Percentiles rank a stretch among this genome's conserved stretches.
Conservation (phyloP, 2,113 vertebrate genomes). For the Pelecanoides urinatrix region DNA sequence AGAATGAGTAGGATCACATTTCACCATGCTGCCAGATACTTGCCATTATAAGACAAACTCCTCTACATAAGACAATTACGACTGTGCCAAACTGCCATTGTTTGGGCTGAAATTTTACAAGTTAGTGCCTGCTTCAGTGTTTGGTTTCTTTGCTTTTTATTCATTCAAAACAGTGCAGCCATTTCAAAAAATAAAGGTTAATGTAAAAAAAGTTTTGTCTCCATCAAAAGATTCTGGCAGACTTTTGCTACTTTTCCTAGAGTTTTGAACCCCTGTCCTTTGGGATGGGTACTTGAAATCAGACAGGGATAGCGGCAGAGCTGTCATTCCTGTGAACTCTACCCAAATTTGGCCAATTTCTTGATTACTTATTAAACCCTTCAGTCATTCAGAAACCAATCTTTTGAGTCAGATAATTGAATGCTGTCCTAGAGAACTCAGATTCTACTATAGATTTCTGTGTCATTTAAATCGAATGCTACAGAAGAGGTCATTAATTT, state of each 20-base stretch:
- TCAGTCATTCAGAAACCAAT: not conserved
- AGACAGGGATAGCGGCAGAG: not conserved
- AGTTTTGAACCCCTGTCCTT: not conserved
- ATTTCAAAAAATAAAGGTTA: not conserved
- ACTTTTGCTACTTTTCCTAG: not conserved
- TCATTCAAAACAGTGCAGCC: not conserved
- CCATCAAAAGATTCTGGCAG: not conserved
- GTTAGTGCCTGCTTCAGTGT: not conserved
- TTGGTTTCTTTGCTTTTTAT: not conserved
- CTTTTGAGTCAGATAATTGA: not conserved
- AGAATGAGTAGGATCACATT: slow-evolving; percentile 10
- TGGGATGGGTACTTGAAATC: not conserved
- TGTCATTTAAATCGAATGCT: not conserved
- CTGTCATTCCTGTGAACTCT: not conserved
- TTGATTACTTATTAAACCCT: not conserved
- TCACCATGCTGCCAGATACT: not conserved
- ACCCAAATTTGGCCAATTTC: not conserved
- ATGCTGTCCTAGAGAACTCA: not conserved
- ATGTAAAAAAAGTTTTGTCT: not conserved
- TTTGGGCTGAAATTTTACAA: slow-evolving; percentile 18
- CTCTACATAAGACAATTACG: not conserved
- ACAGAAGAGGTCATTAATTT: slow-evolving; percentile 7
- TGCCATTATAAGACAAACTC: not conserved
- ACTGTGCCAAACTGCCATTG: not conserved
- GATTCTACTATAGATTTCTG: not conserved